Evolutionary conservation across 1,140 invertebrate genomes (phyloP).

Genomic region (Dendroctonus ponderosae): DNA sequence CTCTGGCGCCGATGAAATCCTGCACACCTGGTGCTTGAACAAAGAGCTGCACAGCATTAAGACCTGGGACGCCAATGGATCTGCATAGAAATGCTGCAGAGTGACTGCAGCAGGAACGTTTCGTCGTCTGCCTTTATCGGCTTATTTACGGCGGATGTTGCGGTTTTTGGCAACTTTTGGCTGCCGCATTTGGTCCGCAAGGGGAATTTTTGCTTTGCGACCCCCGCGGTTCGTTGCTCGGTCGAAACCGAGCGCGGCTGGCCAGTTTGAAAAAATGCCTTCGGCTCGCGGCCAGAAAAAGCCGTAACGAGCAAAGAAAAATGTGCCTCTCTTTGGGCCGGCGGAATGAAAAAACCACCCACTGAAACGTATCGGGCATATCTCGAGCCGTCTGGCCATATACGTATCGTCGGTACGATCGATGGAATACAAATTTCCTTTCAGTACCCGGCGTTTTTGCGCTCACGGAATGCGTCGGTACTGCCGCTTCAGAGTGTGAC

Average conservation of each 20-base stretch:
- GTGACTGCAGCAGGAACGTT: conserved; percentile 3
- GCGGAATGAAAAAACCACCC: conserved; percentile 22
- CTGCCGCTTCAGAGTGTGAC: conserved; percentile 10
- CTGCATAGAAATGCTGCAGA: conserved; percentile 7
- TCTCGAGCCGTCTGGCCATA: conserved; percentile 12
- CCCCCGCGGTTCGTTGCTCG: no score
- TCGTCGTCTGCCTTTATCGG: conserved; percentile 1
- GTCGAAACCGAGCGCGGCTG: no score
- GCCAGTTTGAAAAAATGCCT: no score
- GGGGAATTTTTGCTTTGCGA: neutral
- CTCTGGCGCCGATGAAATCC: conserved; percentile 11
- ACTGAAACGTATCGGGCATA: conserved; percentile 22
- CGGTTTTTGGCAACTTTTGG: conserved; percentile 21
- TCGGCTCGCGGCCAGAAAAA: conserved; percentile 1
- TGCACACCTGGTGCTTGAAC: neutral
- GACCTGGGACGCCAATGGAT: neutral
- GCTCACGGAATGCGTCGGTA: conserved; percentile 10
- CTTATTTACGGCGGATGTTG: conserved; percentile 24
- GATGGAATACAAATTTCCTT: conserved; percentile 27
- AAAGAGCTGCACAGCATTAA: neutral
- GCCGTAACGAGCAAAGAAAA: conserved; percentile 9
- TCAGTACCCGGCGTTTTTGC: conserved; percentile 22
- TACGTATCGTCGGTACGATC: conserved; percentile 23
- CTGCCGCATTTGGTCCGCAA: conserved; percentile 1
- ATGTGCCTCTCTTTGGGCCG: conserved; percentile 1